A percentile compares a stretch with the other conserved stretches of the same genome.
Evolutionary conservation across 1,140 invertebrate species (phyloP).

Genomic region (Panagrolaimus sp.): DNA sequence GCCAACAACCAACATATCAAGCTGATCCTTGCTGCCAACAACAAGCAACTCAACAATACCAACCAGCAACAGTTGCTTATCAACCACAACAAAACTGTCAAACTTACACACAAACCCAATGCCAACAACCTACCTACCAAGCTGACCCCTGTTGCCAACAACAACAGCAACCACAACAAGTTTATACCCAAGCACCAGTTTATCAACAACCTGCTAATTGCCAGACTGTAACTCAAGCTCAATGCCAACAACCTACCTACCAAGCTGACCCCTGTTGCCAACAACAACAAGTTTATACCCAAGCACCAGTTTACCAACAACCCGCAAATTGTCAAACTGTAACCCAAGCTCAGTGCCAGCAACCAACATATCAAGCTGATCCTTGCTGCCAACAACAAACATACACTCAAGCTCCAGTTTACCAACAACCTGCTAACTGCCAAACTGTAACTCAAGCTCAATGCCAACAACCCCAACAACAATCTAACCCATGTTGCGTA

Average conservation of each 20-base stretch:
- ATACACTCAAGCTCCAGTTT: too few relatives aligned
- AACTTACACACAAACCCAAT: too few relatives aligned
- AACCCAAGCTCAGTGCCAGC: not conserved
- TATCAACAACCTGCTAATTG: not conserved
- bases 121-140: too few relatives aligned
- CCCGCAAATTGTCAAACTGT: not conserved
- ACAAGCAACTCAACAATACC: not conserved
- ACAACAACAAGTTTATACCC: too few relatives aligned
- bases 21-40: not conserved
- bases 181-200: too few relatives aligned
- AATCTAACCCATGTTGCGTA: not conserved
- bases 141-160: too few relatives aligned
- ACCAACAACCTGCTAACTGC: too few relatives aligned
- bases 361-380: not conserved
- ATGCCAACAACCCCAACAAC: not conserved
- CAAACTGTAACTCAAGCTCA: too few relatives aligned
- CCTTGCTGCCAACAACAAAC: constrained; percentile 11
- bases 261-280: not conserved
- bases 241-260: not conserved
- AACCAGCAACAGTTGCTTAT: not conserved
- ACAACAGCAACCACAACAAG: too few relatives aligned
- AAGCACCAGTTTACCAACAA: not conserved
- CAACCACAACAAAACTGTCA: too few relatives aligned
- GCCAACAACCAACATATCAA: not conserved
- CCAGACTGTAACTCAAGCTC: constrained; percentile 2